These are phyloP conservation scores for Psittacara wagleri DNA, from an alignment of 2,113 vertebrate genomes.

Conservation along the genomic window DNA sequence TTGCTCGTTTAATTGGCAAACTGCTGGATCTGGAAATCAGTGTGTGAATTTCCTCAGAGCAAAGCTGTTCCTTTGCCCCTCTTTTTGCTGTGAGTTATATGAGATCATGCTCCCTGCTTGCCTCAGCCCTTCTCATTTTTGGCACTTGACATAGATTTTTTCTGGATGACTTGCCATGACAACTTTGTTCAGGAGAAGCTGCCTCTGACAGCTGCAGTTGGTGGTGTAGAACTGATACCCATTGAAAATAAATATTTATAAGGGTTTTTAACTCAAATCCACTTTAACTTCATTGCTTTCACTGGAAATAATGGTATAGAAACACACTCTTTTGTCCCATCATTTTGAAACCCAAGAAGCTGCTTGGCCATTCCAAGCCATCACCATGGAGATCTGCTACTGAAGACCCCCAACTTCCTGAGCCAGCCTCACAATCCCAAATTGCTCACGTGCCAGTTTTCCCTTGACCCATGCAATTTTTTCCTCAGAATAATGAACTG, in stretches of 20 bases:
- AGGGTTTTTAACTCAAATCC: not conserved
- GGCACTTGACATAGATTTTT: not conserved
- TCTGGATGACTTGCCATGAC: not conserved
- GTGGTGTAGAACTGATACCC: not conserved
- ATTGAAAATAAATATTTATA: not conserved
- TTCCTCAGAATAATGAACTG: not conserved
- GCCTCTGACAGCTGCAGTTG: not conserved
- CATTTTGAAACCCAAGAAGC: not conserved
- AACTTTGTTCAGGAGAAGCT: not conserved
- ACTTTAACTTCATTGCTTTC: not conserved
- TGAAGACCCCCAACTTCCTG: not conserved
- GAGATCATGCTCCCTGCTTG: not conserved
- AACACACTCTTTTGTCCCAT: not conserved
- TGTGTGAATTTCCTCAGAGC: not conserved
- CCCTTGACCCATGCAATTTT: not conserved
- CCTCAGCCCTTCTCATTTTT: not conserved
- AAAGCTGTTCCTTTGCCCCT: not conserved
- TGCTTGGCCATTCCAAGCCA: not conserved
- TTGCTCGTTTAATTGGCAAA: not conserved
- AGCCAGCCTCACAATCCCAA: not conserved
- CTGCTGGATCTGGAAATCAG: not conserved
- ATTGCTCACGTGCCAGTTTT: rapidly evolving
- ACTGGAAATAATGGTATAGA: not conserved
- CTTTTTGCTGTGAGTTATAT: not conserved
- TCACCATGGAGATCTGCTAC: not conserved